Conservation (phyloP, 2,797 vertebrate species). For the Staurois parvus region DNA sequence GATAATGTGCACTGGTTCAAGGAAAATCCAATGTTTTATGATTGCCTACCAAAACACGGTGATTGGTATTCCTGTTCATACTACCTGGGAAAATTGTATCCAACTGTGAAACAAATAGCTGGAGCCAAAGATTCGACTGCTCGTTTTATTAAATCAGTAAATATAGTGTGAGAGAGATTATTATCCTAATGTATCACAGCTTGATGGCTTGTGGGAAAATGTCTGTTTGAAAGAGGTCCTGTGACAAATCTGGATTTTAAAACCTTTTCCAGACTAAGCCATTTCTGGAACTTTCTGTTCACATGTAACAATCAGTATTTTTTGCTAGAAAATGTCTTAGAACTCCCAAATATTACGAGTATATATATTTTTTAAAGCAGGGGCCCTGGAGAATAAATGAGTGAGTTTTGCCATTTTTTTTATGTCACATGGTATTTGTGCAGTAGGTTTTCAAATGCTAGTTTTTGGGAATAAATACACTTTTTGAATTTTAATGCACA, state of each 20-base stretch:
- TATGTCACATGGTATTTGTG: too few relatives aligned
- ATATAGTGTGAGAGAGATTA: background rate
- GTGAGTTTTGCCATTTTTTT: too few relatives aligned
- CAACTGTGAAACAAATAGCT: constrained; percentile 58
- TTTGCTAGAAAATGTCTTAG: too few relatives aligned
- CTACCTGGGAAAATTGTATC: constrained; percentile 39
- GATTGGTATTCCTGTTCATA: constrained; percentile 51
- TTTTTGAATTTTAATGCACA: too few relatives aligned
- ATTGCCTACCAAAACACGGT: constrained; percentile 41
- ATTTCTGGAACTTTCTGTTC: too few relatives aligned
- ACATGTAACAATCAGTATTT: too few relatives aligned
- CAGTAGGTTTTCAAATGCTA: too few relatives aligned
- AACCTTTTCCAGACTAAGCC: too few relatives aligned
- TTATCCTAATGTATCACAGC: background rate
- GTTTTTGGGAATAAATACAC: too few relatives aligned
- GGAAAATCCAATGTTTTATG: constrained; percentile 54
- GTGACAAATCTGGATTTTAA: background rate
- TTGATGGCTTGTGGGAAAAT: background rate
- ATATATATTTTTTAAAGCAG: too few relatives aligned
- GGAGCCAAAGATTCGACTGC: background rate
- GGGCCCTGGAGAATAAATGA: too few relatives aligned
- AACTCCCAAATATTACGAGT: too few relatives aligned
- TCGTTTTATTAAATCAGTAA: background rate
- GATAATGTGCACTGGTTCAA: constrained; percentile 55
- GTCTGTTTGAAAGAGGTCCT: background rate